Evolutionary conservation across 1,140 invertebrate species (phyloP).

Genomic region (Ceratoteleas bidentatus): DNA sequence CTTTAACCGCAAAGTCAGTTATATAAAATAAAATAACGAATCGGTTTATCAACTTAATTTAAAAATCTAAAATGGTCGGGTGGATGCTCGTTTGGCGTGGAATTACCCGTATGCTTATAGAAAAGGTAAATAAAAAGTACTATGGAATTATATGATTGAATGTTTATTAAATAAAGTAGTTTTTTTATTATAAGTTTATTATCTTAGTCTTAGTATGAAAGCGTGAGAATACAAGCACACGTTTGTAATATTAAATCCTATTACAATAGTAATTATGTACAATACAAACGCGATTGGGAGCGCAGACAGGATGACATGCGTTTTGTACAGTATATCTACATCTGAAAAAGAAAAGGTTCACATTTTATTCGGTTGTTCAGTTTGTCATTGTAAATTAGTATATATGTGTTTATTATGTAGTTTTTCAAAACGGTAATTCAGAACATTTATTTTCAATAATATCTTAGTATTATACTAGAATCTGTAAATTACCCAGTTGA

Average conservation of each 20-base stretch:
- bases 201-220: constrained; percentile 7
- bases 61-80: too few relatives aligned
- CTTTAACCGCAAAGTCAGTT: too few relatives aligned
- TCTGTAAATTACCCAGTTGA: too few relatives aligned
- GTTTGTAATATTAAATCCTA: constrained; percentile 84
- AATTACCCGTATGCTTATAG: too few relatives aligned
- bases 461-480: too few relatives aligned
- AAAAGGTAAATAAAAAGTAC: not conserved
- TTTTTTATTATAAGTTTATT: constrained; percentile 19
- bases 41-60: too few relatives aligned
- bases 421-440: not conserved
- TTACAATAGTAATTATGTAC: constrained; percentile 89
- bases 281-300: constrained; percentile 89
- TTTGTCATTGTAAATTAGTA: not conserved
- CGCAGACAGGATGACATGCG: constrained; percentile 93
- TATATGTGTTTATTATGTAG: not conserved
- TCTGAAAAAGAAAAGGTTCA: constrained; percentile 83
- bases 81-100: too few relatives aligned
- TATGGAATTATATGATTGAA: not conserved
- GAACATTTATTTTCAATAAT: too few relatives aligned
- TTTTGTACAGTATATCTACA: constrained; percentile 94
- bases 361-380: not conserved
- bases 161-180: constrained; percentile 38
- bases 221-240: constrained; percentile 16
- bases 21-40: too few relatives aligned